Percentiles rank a stretch among this genome's conserved stretches.
Conservation (phyloP, 1,140 invertebrate genomes). For the Leptonema lineaticorne region DNA sequence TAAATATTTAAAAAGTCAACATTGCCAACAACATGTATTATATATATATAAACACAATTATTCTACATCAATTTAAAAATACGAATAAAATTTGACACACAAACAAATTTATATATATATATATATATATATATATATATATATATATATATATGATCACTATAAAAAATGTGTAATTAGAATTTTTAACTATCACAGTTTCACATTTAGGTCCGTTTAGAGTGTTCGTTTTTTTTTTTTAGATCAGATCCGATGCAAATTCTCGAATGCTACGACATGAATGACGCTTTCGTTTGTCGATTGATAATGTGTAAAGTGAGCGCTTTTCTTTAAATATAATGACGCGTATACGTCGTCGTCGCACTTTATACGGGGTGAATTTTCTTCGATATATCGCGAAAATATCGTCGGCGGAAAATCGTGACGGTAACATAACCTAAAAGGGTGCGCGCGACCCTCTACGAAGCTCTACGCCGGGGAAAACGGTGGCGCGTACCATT, state of each 20-base stretch:
- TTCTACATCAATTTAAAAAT: background rate
- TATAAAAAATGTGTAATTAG: no score
- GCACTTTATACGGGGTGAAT: background rate
- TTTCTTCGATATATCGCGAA: background rate
- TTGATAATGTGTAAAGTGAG: background rate
- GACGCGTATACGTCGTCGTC: background rate
- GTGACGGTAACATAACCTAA: slow-evolving; percentile 34
- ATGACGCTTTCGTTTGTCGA: no score
- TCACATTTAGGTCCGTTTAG: slow-evolving; percentile 2
- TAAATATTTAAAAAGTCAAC: background rate
- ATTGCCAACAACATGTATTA: background rate
- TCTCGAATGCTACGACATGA: background rate
- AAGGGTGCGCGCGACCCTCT: slow-evolving; percentile 9
- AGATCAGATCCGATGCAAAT: background rate
- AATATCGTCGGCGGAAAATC: slow-evolving; percentile 2
- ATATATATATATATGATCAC: background rate
- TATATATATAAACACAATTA: background rate
- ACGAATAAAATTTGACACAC: slow-evolving; percentile 2
- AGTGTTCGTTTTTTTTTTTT: background rate
- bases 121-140: background rate
- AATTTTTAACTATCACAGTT: slow-evolving; percentile 12
- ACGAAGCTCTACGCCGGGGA: slow-evolving; percentile 31
- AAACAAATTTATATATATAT: background rate
- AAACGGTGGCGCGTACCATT: slow-evolving; percentile 18
- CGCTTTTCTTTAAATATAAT: background rate